Conservation (phyloP, 2,797 vertebrate species). For the Todus mexicanus region DNA sequence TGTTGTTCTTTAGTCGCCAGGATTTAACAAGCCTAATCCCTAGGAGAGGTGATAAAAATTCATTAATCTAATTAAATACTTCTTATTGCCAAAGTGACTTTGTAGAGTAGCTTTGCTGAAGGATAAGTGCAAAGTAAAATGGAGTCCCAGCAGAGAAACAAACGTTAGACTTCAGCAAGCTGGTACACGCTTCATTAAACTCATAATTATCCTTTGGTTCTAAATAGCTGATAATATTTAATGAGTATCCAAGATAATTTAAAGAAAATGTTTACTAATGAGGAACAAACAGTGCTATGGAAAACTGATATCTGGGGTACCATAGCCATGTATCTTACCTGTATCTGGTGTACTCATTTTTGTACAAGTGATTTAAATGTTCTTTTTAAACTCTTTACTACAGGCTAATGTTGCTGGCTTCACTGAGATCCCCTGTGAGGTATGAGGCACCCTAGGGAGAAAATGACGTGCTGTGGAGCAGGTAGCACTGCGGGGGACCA, state of each 20-base stretch:
- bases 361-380: constrained; percentile 32
- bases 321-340: constrained; percentile 75
- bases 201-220: constrained; percentile 99
- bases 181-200: constrained; percentile 97
- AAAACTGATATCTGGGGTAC: constrained; percentile 79
- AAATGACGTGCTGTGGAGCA: background rate
- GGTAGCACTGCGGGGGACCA: rapidly evolving
- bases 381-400: background rate
- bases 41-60: constrained; percentile 92
- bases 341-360: constrained; percentile 64
- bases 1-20: constrained; percentile 94
- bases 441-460: background rate
- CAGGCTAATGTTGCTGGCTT: background rate
- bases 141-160: constrained; percentile 93
- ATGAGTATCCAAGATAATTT: constrained; percentile 95
- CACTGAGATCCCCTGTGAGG: background rate
- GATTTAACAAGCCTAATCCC: constrained; percentile 92
- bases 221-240: constrained; percentile 99
- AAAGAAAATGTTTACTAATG: constrained; percentile 87
- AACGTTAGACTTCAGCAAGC: constrained; percentile 91
- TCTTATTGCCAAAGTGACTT: constrained; percentile 98
- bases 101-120: constrained; percentile 93
- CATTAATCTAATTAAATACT: constrained; percentile 99
- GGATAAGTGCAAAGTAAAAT: constrained; percentile 98
- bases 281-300: constrained; percentile 79